Conservation (phyloP, 1,140 invertebrate species). For the Odontomachus brunneus region DNA sequence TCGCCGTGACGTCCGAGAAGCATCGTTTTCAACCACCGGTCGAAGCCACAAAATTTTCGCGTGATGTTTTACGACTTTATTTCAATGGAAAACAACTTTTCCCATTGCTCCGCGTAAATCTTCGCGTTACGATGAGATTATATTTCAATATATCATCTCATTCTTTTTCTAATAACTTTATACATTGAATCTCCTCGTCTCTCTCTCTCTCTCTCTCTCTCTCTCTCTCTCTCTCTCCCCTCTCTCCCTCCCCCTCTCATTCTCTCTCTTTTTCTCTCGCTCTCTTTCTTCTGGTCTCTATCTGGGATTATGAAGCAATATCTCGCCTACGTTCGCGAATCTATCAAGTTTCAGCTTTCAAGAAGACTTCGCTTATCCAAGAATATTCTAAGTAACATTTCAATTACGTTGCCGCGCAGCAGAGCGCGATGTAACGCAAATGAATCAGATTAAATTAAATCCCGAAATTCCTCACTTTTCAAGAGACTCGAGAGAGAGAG, state of each 20-base stretch:
- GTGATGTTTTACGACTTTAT: background rate
- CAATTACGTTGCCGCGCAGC: constrained; percentile 5
- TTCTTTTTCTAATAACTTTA: too few species aligned
- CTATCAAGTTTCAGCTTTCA: background rate
- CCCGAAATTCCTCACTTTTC: constrained; percentile 4
- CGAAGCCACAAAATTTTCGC: background rate
- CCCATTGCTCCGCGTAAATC: background rate
- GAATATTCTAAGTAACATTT: constrained; percentile 2
- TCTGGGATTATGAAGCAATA: too few species aligned
- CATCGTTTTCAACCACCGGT: background rate
- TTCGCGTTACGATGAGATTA: background rate
- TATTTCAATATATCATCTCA: background rate
- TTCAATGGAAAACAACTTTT: background rate
- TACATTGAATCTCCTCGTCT: too few species aligned
- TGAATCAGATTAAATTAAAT: constrained; percentile 47
- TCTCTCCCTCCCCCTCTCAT: too few species aligned
- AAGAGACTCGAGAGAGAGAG: background rate
- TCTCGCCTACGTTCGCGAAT: too few species aligned
- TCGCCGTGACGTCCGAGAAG: background rate
- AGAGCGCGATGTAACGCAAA: constrained; percentile 6
- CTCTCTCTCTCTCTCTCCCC: too few species aligned
- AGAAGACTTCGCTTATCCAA: background rate
- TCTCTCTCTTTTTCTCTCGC: too few species aligned
- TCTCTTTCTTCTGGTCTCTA: too few species aligned
- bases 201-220: too few species aligned